Evolutionary conservation across 2,797 vertebrate species (phyloP).

Genomic region (Champsocephalus gunnari): DNA sequence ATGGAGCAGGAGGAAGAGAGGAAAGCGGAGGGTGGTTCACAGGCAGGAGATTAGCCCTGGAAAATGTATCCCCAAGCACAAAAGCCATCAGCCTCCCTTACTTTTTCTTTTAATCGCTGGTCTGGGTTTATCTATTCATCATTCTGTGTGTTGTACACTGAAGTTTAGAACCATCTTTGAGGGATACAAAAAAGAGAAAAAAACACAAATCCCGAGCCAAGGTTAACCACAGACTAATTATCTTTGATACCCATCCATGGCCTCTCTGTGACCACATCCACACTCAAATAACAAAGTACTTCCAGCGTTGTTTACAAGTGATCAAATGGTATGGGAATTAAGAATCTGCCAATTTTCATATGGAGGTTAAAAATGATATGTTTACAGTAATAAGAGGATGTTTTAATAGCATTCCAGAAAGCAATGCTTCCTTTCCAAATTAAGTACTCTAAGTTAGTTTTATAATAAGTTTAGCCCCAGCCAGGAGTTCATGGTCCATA

Average conservation of each 20-base stretch:
- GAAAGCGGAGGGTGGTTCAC: constrained; percentile 71
- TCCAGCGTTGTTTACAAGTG: background rate
- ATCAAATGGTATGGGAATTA: background rate
- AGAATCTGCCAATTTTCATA: background rate
- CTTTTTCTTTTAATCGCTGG: constrained; percentile 48
- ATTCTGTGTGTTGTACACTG: constrained; percentile 45
- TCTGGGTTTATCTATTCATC: constrained; percentile 72
- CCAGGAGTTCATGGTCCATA: background rate
- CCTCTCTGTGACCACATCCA: constrained; percentile 6
- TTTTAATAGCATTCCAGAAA: background rate
- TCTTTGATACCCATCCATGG: constrained; percentile 49
- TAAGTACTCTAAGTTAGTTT: background rate
- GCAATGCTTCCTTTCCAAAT: background rate
- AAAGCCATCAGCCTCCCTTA: constrained; percentile 66
- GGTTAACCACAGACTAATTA: constrained; percentile 62
- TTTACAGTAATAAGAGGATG: background rate
- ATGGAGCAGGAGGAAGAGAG: constrained; percentile 54
- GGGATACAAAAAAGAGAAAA: background rate
- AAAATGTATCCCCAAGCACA: constrained; percentile 82
- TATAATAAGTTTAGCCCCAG: background rate
- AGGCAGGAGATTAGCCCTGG: constrained; percentile 77
- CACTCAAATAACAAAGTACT: background rate
- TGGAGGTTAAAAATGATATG: background rate
- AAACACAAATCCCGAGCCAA: constrained; percentile 31
- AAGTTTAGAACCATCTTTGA: constrained; percentile 43